Conservation (phyloP, 2,888 invertebrate species). For the Corythucha ciliata region DNA sequence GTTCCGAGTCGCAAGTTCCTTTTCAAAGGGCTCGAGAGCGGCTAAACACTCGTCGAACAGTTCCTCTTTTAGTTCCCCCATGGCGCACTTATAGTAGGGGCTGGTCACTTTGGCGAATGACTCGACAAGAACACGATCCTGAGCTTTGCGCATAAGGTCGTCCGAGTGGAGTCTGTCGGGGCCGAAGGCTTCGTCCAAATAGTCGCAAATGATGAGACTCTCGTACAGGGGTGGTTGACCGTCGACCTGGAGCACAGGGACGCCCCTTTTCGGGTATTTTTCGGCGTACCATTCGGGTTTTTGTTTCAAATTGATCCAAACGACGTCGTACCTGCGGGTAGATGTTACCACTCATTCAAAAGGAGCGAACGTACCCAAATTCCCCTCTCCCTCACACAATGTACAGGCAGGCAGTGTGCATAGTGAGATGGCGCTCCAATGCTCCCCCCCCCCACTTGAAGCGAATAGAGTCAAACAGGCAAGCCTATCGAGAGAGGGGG, state of each 20-base stretch:
- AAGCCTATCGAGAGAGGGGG: no score
- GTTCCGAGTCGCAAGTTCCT: constrained; percentile 53
- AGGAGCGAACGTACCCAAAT: no score
- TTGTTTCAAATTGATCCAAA: constrained; percentile 60
- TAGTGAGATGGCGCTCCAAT: no score
- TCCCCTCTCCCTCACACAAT: no score
- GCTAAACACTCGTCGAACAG: no score
- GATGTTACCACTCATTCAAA: no score
- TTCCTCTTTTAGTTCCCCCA: no score
- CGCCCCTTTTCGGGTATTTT: constrained; percentile 56
- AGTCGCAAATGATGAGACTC: constrained; percentile 68
- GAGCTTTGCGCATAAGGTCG: constrained; percentile 59
- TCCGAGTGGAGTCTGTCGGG: constrained; percentile 54
- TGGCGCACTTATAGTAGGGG: no score
- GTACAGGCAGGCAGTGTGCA: no score
- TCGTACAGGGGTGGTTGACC: constrained; percentile 68
- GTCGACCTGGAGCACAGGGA: constrained; percentile 66
- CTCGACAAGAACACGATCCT: constrained; percentile 63
- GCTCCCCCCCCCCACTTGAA: no score
- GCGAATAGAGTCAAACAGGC: no score
- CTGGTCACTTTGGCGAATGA: constrained; percentile 48
- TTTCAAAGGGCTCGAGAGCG: constrained; percentile 57
- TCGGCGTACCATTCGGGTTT: constrained; percentile 76
- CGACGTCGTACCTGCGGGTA: constrained; percentile 52
- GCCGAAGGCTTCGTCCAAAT: constrained; percentile 70